Percentiles rank a stretch among this genome's conserved stretches.
Evolutionary conservation across 1,140 invertebrate genomes (phyloP).

Genomic region (Oedothorax gibbosus): DNA sequence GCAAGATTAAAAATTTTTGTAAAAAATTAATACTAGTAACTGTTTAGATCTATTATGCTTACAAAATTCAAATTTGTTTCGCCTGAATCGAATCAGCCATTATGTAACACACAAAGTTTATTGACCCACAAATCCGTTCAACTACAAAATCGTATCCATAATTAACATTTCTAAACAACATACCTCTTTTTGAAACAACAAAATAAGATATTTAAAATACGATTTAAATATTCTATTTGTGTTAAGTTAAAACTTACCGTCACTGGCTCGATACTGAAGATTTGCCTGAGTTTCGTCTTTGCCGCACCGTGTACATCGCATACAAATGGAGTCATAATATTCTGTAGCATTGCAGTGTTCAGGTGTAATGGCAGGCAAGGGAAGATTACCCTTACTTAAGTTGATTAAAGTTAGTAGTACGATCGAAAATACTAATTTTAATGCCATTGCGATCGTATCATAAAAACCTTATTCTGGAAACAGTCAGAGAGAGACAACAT

Average conservation of each 20-base stretch:
- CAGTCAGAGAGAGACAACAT: neutral
- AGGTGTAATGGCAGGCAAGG: slow-evolving; percentile 33
- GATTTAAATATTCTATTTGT: no score
- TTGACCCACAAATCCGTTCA: neutral
- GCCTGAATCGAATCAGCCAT: neutral
- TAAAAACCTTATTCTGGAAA: neutral
- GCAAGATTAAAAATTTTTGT: no score
- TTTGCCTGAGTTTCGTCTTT: slow-evolving; percentile 34
- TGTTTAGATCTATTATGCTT: no score
- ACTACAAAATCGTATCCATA: neutral
- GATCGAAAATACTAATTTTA: slow-evolving; percentile 9
- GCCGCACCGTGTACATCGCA: slow-evolving; percentile 43
- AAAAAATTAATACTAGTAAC: no score
- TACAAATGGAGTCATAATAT: slow-evolving; percentile 45
- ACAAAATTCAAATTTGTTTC: neutral
- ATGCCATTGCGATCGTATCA: slow-evolving; percentile 11
- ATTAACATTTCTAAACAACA: neutral
- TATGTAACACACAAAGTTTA: slow-evolving; percentile 13
- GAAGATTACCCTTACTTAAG: slow-evolving; percentile 14
- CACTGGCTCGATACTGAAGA: slow-evolving; percentile 13
- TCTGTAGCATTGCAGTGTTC: slow-evolving; percentile 40
- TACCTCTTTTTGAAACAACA: no score
- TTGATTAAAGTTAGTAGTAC: slow-evolving; percentile 1
- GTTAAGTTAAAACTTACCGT: slow-evolving; percentile 35
- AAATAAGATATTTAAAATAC: no score